phyloP scores from a whole-genome alignment of 2,888 invertebrate genomes.

The Pasiphila rectangulata region DNA sequence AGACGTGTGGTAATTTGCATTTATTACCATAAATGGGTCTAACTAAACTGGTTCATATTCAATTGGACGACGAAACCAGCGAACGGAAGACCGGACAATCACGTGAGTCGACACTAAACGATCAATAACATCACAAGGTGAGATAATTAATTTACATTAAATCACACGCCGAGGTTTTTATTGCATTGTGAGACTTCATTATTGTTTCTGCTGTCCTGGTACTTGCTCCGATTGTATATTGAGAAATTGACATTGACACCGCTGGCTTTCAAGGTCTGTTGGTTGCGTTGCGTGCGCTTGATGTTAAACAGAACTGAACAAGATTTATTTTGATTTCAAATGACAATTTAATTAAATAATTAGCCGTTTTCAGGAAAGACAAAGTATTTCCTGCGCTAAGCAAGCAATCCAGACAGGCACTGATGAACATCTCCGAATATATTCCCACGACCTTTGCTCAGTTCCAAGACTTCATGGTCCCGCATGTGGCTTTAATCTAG shows the following conservation, averaged over 20 bases:
- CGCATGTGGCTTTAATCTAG: too few relatives aligned
- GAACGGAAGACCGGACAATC: slow-evolving; percentile 16
- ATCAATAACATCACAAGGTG: slow-evolving; percentile 23
- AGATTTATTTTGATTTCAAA: too few relatives aligned
- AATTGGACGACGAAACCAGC: slow-evolving; percentile 6
- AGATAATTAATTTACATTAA: slow-evolving; percentile 21
- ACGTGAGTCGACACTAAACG: slow-evolving; percentile 14
- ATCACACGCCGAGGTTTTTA: slow-evolving; percentile 18
- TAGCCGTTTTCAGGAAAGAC: too few relatives aligned
- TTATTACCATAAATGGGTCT: slow-evolving; percentile 20
- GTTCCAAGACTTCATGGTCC: too few relatives aligned
- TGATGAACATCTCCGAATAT: too few relatives aligned
- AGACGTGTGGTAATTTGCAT: slow-evolving; percentile 20
- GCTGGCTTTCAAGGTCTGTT: slow-evolving; percentile 1
- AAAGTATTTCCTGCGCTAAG: too few relatives aligned
- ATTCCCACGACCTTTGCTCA: too few relatives aligned
- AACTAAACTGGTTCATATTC: slow-evolving; percentile 13
- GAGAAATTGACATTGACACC: slow-evolving; percentile 17
- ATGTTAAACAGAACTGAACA: neutral
- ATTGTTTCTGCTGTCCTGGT: slow-evolving; percentile 25
- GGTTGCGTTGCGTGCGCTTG: neutral
- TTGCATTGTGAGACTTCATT: slow-evolving; percentile 14
- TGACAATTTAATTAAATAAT: too few relatives aligned
- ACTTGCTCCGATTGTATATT: slow-evolving; percentile 22
- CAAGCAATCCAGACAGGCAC: too few relatives aligned